A percentile compares a stretch with the other conserved stretches of the same genome.
These are phyloP conservation scores for Agriopis marginaria DNA, from an alignment of 2,888 invertebrate genomes.

Conservation along the genomic window DNA sequence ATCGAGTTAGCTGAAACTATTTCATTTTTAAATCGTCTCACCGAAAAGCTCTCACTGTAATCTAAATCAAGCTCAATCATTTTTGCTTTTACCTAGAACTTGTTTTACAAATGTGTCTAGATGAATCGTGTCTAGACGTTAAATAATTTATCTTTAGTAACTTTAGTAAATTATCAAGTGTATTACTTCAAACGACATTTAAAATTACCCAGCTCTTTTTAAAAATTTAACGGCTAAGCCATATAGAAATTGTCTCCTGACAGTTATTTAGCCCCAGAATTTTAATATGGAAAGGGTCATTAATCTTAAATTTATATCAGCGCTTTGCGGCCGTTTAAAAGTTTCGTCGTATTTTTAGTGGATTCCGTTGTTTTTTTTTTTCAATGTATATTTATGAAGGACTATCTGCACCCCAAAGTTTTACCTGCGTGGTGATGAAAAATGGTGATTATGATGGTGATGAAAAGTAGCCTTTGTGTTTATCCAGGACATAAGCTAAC, in stretches of 20 bases:
- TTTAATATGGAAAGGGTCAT: conserved; percentile 42
- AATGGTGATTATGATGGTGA: no score
- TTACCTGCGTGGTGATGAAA: no score
- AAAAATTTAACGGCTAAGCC: conserved; percentile 12
- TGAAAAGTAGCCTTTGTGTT: no score
- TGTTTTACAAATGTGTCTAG: no score
- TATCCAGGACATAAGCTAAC: no score
- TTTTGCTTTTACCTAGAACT: no score
- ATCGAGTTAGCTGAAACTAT: no score
- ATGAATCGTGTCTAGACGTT: no score
- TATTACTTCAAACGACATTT: not conserved
- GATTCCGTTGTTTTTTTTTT: conserved; percentile 5
- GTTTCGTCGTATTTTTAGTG: conserved; percentile 26
- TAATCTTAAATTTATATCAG: conserved; percentile 41
- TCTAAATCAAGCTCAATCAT: no score
- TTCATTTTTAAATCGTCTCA: no score
- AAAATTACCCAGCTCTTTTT: conserved; percentile 5
- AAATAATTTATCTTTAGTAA: no score
- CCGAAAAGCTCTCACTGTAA: no score
- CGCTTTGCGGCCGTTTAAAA: conserved; percentile 20
- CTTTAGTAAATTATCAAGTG: not conserved
- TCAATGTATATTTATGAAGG: conserved; percentile 26
- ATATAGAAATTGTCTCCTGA: conserved; percentile 42
- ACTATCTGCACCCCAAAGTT: not conserved
- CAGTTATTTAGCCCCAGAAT: conserved; percentile 31